Base-by-base conservation (phyloP, 2,888 invertebrate genomes). In the Luperina testacea region DNA sequence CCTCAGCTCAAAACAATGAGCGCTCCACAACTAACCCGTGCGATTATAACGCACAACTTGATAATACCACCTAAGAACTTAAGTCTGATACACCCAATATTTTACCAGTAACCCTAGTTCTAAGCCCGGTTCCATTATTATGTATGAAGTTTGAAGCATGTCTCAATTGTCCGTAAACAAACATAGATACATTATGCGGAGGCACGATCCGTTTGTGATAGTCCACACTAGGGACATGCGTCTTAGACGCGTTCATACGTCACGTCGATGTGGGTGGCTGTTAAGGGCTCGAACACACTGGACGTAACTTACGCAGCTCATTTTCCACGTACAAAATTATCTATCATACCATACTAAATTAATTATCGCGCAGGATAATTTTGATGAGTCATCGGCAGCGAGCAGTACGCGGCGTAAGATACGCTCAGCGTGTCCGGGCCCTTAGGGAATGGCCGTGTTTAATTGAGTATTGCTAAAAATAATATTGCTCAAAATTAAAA, bases 121-220 rank as follows among this genome's bases (percentile, higher is more conserved):
- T 90, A 91, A 92, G 91, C 92, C 87, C 77, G 87, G 88, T 63
- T 71, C 84, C 89, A 90, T 90, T 90, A 90, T 90, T 91, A 90
- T 90, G 91, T 91, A 89, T 90, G 89, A 85, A 89, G 88, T 91
- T 89, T 89, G 90, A 90, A 82, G 83, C 90, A 90, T 91, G 92
- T 91, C 91, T 92, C 92, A 90, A 92, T 92, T 88, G 92, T 88
- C 86, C 85, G 84, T 83, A 85, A 86, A 87, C 87, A 88, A 89
- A 91, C 90, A 89, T 82, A 76, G 75, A 80, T 69, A 75, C 80
- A 91, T 91, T 91, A 91, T 90, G 91, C 91, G 82, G 45, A 67
- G 87, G 77, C 91, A 91, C 90, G 91, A 78, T 69, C 78, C 80
- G 83, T 83, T 77, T 78, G 76, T 65, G 78, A 86, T 86, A 80